Evolutionary conservation across 92 coral and sea anemone species (phyloP).

Genomic region (Pocillopora meandrina): DNA sequence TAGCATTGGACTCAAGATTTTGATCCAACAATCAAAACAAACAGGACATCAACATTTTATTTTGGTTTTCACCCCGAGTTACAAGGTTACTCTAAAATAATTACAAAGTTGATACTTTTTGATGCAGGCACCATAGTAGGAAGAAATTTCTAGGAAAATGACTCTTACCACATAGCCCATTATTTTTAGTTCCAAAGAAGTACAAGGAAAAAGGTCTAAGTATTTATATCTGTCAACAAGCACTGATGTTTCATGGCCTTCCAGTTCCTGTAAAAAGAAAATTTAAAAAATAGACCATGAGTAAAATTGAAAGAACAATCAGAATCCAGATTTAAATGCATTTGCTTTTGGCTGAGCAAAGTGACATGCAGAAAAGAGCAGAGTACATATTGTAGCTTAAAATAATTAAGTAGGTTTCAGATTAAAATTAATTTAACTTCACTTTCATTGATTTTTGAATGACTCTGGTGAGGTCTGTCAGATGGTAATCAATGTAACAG

Average conservation of each 20-base stretch:
- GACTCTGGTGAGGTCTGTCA: no score
- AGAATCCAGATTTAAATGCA: background rate
- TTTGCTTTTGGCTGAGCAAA: no score
- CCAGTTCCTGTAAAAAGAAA: slow-evolving; percentile 69
- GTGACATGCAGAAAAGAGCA: no score
- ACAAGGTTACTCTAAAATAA: background rate
- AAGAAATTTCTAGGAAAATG: no score
- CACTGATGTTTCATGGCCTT: slow-evolving; percentile 82
- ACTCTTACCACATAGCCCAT: slow-evolving; percentile 92
- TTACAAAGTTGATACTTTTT: background rate
- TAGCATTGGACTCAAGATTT: no score
- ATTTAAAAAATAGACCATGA: background rate
- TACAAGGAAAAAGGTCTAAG: slow-evolving; percentile 89
- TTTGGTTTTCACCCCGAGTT: background rate
- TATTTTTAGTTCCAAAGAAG: slow-evolving; percentile 80
- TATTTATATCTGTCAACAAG: slow-evolving; percentile 95
- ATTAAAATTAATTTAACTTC: no score
- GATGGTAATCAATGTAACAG: no score
- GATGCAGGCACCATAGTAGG: background rate
- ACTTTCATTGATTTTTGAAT: no score
- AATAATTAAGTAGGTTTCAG: no score
- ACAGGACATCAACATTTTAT: no score
- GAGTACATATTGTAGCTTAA: no score
- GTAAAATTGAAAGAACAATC: background rate
- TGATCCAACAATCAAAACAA: no score